Evolutionary conservation across 2,113 vertebrate species (phyloP).

Genomic region (Chaetura pelagica): DNA sequence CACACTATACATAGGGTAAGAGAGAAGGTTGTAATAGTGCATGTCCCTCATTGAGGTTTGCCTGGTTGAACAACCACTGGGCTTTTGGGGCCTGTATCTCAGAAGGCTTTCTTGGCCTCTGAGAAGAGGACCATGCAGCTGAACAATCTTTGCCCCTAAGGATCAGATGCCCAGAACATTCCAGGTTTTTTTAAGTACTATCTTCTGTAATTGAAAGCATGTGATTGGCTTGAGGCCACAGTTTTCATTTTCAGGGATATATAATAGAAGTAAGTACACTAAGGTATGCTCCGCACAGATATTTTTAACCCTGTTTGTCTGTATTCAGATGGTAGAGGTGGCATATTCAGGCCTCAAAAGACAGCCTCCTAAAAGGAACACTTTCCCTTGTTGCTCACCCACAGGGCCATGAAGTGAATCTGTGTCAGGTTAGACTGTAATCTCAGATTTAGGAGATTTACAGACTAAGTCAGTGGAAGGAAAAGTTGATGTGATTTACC

Average conservation of each 20-base stretch:
- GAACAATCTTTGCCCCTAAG: neutral
- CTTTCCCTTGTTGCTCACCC: neutral
- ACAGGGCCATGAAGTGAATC: neutral
- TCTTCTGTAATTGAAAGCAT: neutral
- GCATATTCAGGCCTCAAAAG: neutral
- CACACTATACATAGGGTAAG: neutral
- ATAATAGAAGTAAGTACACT: neutral
- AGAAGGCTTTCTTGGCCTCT: neutral
- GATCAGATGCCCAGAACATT: neutral
- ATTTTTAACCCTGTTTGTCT: neutral
- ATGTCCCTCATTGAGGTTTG: neutral
- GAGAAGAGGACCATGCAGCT: neutral
- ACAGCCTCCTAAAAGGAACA: neutral
- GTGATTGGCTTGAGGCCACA: neutral
- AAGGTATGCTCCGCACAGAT: neutral
- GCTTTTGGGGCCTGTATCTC: neutral
- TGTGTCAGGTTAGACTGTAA: neutral
- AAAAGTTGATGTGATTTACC: constrained; percentile 41
- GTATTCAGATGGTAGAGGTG: neutral
- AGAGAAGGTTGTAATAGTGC: neutral
- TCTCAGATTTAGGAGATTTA: constrained; percentile 39
- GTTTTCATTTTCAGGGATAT: neutral
- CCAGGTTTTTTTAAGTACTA: neutral
- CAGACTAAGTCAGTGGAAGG: neutral
- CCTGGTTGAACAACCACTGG: neutral